phyloP scores from a whole-genome alignment of 2,113 vertebrate genomes.

The Pygoscelis adeliae region DNA sequence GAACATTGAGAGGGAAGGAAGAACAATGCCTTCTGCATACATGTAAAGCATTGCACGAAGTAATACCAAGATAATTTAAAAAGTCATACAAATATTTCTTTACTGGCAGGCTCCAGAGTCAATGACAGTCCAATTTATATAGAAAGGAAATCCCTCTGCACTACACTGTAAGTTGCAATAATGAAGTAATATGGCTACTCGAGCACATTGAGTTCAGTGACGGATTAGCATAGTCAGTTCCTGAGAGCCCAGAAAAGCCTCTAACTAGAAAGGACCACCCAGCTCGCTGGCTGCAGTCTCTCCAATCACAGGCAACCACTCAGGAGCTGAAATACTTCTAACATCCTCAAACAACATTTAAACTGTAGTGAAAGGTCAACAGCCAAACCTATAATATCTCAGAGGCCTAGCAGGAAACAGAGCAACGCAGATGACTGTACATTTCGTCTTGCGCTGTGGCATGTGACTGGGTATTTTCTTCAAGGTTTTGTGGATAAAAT shows the following conservation, averaged over 20 bases:
- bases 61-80: not conserved
- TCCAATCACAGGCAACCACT: not conserved
- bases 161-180: not conserved
- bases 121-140: not conserved
- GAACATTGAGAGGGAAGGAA: not conserved
- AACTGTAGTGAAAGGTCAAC: not conserved
- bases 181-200: not conserved
- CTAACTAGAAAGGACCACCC: not conserved
- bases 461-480: not conserved
- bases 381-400: not conserved
- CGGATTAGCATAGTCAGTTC: not conserved
- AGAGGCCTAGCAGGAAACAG: not conserved
- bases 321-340: not conserved
- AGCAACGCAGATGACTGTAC: not conserved
- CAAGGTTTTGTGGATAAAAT: not conserved
- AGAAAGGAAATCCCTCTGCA: not conserved
- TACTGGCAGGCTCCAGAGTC: not conserved
- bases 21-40: not conserved
- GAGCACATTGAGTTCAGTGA: not conserved
- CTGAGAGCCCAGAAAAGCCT: not conserved
- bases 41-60: not conserved
- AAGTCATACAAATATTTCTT: not conserved
- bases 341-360: not conserved
- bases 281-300: not conserved
- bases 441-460: not conserved